A percentile compares a stretch with the other conserved stretches of the same genome.
Evolutionary conservation across 2,888 invertebrate genomes (phyloP).

Genomic region (Lasiommata megera): DNA sequence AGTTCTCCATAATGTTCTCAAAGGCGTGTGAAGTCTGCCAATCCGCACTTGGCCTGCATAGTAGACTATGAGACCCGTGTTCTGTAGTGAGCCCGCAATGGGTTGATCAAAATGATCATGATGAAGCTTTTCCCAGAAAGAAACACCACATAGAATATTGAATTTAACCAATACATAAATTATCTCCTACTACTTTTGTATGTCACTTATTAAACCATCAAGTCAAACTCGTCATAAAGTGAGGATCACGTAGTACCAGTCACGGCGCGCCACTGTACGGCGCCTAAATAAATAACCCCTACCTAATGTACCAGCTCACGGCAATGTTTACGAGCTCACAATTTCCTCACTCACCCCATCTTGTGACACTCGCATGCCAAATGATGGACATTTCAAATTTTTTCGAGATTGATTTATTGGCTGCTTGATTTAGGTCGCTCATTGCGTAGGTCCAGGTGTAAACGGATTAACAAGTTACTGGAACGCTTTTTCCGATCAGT

Average conservation of each 20-base stretch:
- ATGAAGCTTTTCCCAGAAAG: no score
- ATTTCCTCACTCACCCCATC: constrained; percentile 51
- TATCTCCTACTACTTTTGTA: no score
- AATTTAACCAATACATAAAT: no score
- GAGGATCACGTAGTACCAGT: constrained; percentile 47
- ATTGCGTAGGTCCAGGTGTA: constrained; percentile 13
- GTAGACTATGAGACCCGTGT: no score
- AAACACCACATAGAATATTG: no score
- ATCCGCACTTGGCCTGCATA: no score
- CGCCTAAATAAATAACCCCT: constrained; percentile 77
- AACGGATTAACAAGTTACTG: neutral
- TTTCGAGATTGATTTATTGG: constrained; percentile 41
- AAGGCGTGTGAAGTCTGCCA: no score
- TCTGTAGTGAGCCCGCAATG: no score
- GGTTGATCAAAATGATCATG: no score
- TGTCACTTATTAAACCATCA: constrained; percentile 16
- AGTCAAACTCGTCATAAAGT: constrained; percentile 34
- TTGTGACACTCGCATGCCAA: constrained; percentile 43
- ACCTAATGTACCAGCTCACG: constrained; percentile 68
- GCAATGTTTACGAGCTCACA: constrained; percentile 64
- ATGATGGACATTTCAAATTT: constrained; percentile 43
- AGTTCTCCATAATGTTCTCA: no score
- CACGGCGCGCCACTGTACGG: constrained; percentile 52
- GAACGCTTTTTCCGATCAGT: neutral
- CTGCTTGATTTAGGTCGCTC: constrained; percentile 12